Base-by-base conservation (phyloP, 2,113 vertebrate genomes). In the Hippocampus zosterae region DNA sequence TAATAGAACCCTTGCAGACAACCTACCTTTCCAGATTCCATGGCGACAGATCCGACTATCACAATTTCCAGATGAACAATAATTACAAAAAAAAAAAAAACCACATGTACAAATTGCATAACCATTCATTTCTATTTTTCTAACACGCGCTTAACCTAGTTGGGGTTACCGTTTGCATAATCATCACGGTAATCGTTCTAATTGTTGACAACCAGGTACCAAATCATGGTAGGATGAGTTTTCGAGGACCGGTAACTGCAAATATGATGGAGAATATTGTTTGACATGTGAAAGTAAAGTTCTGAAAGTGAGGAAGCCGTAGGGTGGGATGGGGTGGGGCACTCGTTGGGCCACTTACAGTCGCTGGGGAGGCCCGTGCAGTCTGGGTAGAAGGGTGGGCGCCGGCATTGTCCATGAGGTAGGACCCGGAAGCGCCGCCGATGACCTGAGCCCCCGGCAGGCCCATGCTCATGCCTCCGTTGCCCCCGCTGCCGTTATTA, bases 321-420 rank as follows among this genome's bases (percentile, higher is more conserved):
- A 33, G 23, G 13, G 25, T 33, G 29, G 11, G 12, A 2, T 2
- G 42, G 3, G 48, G 19, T 3, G 3, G 48, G 48, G 9, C 21
- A 12, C 21, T 71, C 15, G 13, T 23, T 70, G 1, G 37, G 59
- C 16, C 10, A 91, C 92, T 92, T 77, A 94, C 93, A 74, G 93
- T 94, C 33, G 93, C 92, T 3, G 93, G 92, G 67, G 93, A 94
- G 64, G 93, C 91, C 69, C 93, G 93, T 64, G 95, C 95, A 1
- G 94, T 93, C 89, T 98, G 96, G n/a, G 93, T 93, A 77, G 94
- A 91, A 19, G 93, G 88, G 86, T 98, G 97, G 72, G 95, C 91
- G 78, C 85, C 84, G 44, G 90, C 68, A 79, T 80, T 90, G 71
- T 94, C 93, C 92, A 94, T 93, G 74, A 94, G 91, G 85, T 94